A percentile compares a stretch with the other conserved stretches of the same genome.
Evolutionary conservation across 2,113 vertebrate genomes (phyloP).

Genomic region (Hippotragus niger): DNA sequence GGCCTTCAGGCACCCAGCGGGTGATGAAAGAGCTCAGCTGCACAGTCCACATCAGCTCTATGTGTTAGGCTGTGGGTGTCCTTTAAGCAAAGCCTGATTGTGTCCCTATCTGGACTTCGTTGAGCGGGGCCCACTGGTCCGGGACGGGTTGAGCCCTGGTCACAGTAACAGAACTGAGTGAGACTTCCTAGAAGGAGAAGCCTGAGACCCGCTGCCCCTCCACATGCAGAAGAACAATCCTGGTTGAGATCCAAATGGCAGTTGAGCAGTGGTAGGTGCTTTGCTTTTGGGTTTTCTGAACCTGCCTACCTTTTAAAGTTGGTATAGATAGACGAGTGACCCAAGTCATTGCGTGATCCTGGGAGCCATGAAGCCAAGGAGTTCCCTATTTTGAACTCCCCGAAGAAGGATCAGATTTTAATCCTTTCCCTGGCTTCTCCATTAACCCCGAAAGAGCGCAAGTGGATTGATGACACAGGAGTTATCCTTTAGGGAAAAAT

Average conservation of each 20-base stretch:
- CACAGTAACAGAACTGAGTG: background rate
- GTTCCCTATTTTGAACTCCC: background rate
- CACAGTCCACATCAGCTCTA: fast-evolving
- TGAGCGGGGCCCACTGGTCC: background rate
- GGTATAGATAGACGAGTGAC: background rate
- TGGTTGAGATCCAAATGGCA: background rate
- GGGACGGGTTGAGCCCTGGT: background rate
- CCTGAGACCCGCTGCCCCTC: background rate
- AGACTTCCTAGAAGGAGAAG: background rate
- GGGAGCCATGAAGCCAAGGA: background rate
- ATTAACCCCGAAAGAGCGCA: background rate
- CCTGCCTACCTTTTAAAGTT: background rate
- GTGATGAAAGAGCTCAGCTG: background rate
- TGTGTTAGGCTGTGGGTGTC: background rate
- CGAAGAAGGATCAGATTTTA: background rate
- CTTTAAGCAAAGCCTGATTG: background rate
- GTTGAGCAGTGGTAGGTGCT: background rate
- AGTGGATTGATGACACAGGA: slow-evolving; percentile 43
- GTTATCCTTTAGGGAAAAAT: slow-evolving; percentile 68
- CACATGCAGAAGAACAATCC: background rate
- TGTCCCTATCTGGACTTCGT: no score
- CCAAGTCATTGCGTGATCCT: background rate
- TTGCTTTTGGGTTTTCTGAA: background rate
- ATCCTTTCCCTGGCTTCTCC: background rate
- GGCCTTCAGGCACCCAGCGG: background rate